Evolutionary conservation across 2,888 invertebrate species (phyloP).

Genomic region (Rhabditoides inermis): DNA sequence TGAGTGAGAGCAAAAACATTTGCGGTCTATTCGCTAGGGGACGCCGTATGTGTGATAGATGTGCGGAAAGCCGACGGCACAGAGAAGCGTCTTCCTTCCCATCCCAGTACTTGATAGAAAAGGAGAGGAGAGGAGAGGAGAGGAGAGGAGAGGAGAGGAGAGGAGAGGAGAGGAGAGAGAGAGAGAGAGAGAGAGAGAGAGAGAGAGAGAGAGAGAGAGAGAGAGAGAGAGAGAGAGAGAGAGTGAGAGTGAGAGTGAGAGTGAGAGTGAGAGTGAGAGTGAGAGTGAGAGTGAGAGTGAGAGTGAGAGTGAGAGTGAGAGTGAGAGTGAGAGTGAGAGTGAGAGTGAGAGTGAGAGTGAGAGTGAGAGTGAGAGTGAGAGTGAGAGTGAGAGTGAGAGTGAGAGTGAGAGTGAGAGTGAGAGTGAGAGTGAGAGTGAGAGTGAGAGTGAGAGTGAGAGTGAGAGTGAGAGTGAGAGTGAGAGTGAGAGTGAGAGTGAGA

Average conservation of each 20-base stretch:
- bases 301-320: background rate
- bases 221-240: background rate
- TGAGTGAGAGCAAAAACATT: no score
- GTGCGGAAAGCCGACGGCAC: no score
- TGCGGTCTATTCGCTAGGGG: no score
- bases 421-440: constrained; percentile 5
- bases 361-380: background rate
- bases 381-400: background rate
- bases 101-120: background rate
- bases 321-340: background rate
- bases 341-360: background rate
- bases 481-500: no score
- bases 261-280: background rate
- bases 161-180: background rate
- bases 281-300: constrained; percentile 3
- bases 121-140: background rate
- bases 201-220: constrained; percentile 2
- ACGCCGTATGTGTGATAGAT: no score
- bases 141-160: background rate
- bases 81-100: no score
- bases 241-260: background rate
- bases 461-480: no score
- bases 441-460: no score
- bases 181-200: background rate
- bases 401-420: constrained; percentile 1